A percentile compares a stretch with the other conserved stretches of the same genome.
These are phyloP conservation scores for Leptodactylus fallax DNA, from an alignment of 2,797 vertebrate genomes.

Conservation along the genomic window DNA sequence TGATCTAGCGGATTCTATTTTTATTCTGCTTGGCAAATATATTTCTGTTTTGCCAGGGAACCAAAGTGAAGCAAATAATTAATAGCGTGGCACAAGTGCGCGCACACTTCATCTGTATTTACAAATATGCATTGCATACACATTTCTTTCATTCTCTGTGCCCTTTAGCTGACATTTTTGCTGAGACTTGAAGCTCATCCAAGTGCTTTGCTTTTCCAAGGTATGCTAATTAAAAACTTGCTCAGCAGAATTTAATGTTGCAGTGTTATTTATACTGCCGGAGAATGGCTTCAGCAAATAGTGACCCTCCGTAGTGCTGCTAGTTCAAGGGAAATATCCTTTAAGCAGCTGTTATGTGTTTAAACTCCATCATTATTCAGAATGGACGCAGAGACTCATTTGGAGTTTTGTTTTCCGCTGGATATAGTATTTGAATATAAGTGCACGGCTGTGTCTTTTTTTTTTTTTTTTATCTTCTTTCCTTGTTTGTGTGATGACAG, in stretches of 20 bases:
- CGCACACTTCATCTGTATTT: conserved; percentile 42
- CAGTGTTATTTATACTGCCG: conserved; percentile 62
- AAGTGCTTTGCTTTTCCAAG: conserved; percentile 62
- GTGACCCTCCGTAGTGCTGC: conserved; percentile 25
- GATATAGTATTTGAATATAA: conserved; percentile 43
- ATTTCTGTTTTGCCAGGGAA: background rate
- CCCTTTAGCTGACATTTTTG: conserved; percentile 65
- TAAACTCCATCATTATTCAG: conserved; percentile 21
- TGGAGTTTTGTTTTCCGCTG: conserved; percentile 30
- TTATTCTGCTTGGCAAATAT: background rate
- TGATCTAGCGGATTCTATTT: conserved; percentile 35
- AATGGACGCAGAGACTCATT: conserved; percentile 14
- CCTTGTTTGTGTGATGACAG: conserved; percentile 45
- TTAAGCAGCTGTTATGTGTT: conserved; percentile 33
- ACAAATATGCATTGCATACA: conserved; percentile 52
- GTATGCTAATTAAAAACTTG: conserved; percentile 64
- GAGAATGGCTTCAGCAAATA: conserved; percentile 46
- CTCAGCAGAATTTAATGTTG: conserved; percentile 63
- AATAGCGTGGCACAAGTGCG: conserved; percentile 1
- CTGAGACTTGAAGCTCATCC: conserved; percentile 62
- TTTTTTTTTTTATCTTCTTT: conserved; percentile 4
- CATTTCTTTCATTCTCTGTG: conserved; percentile 58
- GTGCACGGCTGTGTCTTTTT: conserved; percentile 22
- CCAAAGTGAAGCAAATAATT: conserved; percentile 34
- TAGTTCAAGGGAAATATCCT: conserved; percentile 31